phyloP scores from a whole-genome alignment of 2,888 invertebrate genomes.

The Drosophila testacea region DNA sequence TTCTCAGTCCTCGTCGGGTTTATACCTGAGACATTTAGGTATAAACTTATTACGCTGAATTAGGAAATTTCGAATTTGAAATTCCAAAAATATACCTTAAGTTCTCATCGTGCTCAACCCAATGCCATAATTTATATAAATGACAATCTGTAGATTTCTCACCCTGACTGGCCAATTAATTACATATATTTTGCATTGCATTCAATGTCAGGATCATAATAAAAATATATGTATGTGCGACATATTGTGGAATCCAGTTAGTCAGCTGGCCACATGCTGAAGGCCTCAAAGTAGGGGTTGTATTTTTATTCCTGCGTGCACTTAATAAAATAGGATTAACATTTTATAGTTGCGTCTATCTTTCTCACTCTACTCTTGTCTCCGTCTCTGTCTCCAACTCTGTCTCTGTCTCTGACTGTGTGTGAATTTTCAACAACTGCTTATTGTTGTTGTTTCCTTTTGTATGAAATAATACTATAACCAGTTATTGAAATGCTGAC shows the following conservation, averaged over 20 bases:
- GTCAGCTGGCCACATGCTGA: slow-evolving; percentile 56
- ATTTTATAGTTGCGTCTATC: slow-evolving; percentile 68
- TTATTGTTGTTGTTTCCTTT: slow-evolving; percentile 35
- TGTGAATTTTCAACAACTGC: slow-evolving; percentile 60
- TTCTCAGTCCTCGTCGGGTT: no score
- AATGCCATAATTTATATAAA: neutral
- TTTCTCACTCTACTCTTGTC: slow-evolving; percentile 8
- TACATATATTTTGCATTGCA: slow-evolving; percentile 30
- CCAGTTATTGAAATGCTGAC: slow-evolving; percentile 78
- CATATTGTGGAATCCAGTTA: slow-evolving; percentile 54
- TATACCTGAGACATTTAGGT: no score
- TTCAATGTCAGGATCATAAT: slow-evolving; percentile 35
- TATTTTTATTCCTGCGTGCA: slow-evolving; percentile 52
- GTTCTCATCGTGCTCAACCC: neutral
- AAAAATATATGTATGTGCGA: slow-evolving; percentile 29
- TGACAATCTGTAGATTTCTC: slow-evolving; percentile 30
- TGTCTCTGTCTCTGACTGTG: slow-evolving; percentile 28
- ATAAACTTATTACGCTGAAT: no score
- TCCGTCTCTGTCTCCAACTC: slow-evolving; percentile 21
- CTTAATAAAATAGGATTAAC: slow-evolving; percentile 79
- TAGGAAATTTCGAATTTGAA: neutral
- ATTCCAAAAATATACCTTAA: neutral
- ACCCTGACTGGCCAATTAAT: slow-evolving; percentile 57
- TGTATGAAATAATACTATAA: slow-evolving; percentile 46
- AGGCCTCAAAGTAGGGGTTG: slow-evolving; percentile 35